A percentile compares a stretch with the other conserved stretches of the same genome.
These are phyloP conservation scores for Echiichthys vipera DNA, from an alignment of 2,797 vertebrate genomes.

Conservation along the genomic window DNA sequence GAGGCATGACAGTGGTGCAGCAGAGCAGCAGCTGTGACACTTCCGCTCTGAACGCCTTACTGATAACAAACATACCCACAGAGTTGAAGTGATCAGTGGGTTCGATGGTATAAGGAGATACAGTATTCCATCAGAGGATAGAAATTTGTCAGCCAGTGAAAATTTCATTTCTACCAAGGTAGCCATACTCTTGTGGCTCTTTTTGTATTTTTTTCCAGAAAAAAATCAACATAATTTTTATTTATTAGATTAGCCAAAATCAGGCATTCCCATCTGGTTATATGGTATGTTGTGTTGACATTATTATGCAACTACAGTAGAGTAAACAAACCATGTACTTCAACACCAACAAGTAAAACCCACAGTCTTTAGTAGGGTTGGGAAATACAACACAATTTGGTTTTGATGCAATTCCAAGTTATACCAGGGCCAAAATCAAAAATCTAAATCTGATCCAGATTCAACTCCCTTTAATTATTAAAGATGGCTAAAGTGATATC, in stretches of 20 bases:
- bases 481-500: not conserved
- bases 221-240: not conserved
- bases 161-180: not conserved
- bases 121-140: not conserved
- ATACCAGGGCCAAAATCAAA: not conserved
- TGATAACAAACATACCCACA: slow-evolving; percentile 33
- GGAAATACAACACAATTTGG: slow-evolving; percentile 9
- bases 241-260: not conserved
- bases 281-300: not conserved
- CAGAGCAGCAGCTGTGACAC: slow-evolving; percentile 15
- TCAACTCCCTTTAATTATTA: not conserved
- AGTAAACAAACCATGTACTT: not conserved
- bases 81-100: slow-evolving; percentile 2
- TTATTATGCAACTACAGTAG: not conserved
- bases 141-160: slow-evolving; percentile 4
- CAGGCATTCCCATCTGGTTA: not conserved
- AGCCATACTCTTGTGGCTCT: not conserved
- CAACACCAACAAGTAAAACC: slow-evolving; percentile 33
- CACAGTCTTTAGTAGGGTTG: not conserved
- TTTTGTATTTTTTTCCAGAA: not conserved
- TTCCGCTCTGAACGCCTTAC: slow-evolving; percentile 3
- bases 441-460: not conserved
- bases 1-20: slow-evolving; percentile 20
- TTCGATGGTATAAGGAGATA: slow-evolving; percentile 4
- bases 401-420: not conserved